A percentile compares a stretch with the other conserved stretches of the same genome.
Conservation (phyloP, 2,113 vertebrate species). For the Crocuta crocuta region DNA sequence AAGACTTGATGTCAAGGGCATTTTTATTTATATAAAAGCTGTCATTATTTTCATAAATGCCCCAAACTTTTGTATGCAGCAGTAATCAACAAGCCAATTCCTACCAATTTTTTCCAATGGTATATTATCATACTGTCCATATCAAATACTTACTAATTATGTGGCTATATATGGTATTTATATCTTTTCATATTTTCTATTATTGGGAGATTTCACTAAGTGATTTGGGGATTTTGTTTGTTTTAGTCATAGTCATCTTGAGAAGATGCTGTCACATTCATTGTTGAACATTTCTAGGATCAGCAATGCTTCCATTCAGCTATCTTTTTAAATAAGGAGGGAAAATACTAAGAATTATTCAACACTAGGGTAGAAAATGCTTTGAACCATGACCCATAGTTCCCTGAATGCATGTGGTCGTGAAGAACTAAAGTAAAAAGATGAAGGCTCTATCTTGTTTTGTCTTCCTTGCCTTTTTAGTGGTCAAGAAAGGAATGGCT, state of each 20-base stretch:
- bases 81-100: not conserved
- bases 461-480: not conserved
- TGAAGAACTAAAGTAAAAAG: not conserved
- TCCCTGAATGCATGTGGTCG: not conserved
- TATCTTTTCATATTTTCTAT: constrained; percentile 6
- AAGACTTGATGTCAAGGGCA: constrained; percentile 16
- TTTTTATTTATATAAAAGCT: constrained; percentile 23
- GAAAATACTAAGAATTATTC: not conserved
- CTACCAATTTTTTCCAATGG: constrained; percentile 29
- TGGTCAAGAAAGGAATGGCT: not conserved
- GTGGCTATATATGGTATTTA: not conserved
- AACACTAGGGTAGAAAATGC: not conserved
- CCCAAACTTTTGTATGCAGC: not conserved
- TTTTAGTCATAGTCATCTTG: not conserved
- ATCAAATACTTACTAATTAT: constrained; percentile 14
- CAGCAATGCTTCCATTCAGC: not conserved
- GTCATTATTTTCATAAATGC: not conserved
- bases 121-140: not conserved
- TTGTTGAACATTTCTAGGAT: not conserved
- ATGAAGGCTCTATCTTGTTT: constrained; percentile 42
- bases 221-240: not conserved
- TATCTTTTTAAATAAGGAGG: not conserved
- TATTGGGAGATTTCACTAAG: not conserved
- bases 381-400: not conserved
- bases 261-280: not conserved